Evolutionary conservation across 2,113 vertebrate genomes (phyloP), one percentile per base, ranked within the genome.

Genomic region (Hiodon tergisus): DNA sequence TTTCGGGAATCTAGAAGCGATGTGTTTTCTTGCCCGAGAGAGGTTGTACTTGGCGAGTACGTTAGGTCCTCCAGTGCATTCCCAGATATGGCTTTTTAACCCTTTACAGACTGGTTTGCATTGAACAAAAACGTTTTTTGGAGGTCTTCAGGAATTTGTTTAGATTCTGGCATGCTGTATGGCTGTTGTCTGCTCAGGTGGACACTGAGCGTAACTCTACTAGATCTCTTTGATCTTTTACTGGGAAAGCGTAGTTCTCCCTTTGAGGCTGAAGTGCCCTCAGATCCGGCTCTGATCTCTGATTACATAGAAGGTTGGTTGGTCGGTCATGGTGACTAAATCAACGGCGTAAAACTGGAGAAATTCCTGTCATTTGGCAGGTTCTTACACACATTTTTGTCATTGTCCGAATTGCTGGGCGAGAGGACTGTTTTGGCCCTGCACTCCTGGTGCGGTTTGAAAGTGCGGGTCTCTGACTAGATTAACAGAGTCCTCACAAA

Each of bases 291-390:
- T 72, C 55, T 46, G 14, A 16, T 81, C 80, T 85, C 82, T 83
- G 31, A 31, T 31, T 31, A 31, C 72, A 0, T 14, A 85, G 83
- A 78, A 80, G 73, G 81, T 88, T 83, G 86, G 84, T 87, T 82
- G 83, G 83, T 79, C 53, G 83, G 83, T 79, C 53, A 75, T 5
- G 70, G 80, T 89, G 84, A 89, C 86, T 82, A 83, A 88, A 91
- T 92, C 85, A 78, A 85, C 91, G 89, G 86, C 83, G 88, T 91
- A 90, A 93, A 88, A 86, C 87, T 84, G 85, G 87, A 90, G 87
- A 89, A 91, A 93, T 94, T 93, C 90, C 84, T 91, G 89, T 84
- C 83, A 87, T 91, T 92, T 87, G 90, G 61, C 86, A 87, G 87
- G 86, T 87, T 88, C 89, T 92, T 92, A 93, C 89, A 72, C 85